These are phyloP conservation scores for Lanistes nyassanus DNA, from an alignment of 1,140 invertebrate species.

Conservation along the genomic window DNA sequence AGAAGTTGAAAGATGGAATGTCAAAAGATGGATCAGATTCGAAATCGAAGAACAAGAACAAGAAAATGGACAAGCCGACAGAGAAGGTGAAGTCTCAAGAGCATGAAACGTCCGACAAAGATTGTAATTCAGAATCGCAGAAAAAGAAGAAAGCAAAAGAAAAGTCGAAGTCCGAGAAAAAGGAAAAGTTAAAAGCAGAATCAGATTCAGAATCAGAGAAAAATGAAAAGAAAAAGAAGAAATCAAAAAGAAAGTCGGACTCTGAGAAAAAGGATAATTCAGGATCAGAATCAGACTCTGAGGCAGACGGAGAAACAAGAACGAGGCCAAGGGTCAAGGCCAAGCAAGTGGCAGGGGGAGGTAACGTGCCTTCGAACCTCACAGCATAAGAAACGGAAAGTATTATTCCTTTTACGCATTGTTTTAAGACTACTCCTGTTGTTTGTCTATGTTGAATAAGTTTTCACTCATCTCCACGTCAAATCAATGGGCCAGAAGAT, in stretches of 20 bases:
- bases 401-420: too few species aligned
- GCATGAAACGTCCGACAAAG: neutral
- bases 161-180: neutral
- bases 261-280: neutral
- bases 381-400: neutral
- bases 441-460: too few species aligned
- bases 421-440: too few species aligned
- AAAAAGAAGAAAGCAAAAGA: too few species aligned
- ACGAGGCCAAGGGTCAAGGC: neutral
- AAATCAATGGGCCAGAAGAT: too few species aligned
- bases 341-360: neutral
- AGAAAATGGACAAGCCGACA: neutral
- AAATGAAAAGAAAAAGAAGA: constrained; percentile 1
- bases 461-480: neutral
- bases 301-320: neutral
- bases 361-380: neutral
- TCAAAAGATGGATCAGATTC: neutral
- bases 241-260: constrained; percentile 4
- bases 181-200: constrained; percentile 13
- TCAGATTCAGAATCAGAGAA: constrained; percentile 5
- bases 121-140: neutral
- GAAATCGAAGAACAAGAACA: neutral
- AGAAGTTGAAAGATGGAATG: neutral
- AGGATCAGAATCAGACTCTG: neutral
- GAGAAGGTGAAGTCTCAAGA: neutral